Conservation (phyloP, 2,113 vertebrate genomes). For the Cheirogaleus medius region DNA sequence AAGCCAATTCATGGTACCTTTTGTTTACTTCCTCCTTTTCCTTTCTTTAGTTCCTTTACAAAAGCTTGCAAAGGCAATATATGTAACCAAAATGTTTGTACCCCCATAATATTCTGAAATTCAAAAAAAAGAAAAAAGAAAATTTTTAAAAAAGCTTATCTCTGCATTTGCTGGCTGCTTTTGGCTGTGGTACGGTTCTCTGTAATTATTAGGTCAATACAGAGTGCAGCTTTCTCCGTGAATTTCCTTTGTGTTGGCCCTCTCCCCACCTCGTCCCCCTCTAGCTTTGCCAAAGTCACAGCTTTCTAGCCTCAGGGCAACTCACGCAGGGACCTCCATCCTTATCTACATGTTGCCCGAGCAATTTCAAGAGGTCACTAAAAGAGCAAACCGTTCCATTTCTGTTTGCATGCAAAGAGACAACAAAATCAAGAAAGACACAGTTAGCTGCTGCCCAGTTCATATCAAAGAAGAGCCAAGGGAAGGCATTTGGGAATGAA, state of each 20-base stretch:
- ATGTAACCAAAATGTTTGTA: too few relatives aligned
- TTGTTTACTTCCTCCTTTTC: neutral
- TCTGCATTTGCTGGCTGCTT: neutral
- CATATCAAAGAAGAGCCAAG: conserved; percentile 16
- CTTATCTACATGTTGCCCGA: neutral
- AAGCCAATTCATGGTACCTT: neutral
- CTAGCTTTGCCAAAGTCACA: neutral
- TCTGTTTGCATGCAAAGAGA: conserved; percentile 45
- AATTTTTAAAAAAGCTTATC: neutral
- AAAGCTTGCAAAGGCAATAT: neutral
- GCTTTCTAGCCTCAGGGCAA: neutral
- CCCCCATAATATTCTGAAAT: too few relatives aligned
- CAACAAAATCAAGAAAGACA: conserved; percentile 20
- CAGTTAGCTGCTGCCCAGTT: conserved; percentile 30
- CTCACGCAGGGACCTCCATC: neutral
- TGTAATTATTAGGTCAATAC: neutral
- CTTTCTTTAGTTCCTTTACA: neutral
- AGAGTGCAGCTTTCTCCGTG: neutral
- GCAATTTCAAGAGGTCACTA: neutral
- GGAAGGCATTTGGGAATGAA: neutral
- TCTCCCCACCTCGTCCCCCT: neutral
- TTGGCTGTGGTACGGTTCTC: neutral
- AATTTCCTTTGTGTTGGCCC: neutral
- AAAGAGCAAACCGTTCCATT: neutral
- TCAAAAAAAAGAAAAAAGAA: too few relatives aligned